Percentiles rank a stretch among this genome's conserved stretches.
These are phyloP conservation scores for Jacana jacana DNA, from an alignment of 2,113 vertebrate species.

Conservation along the genomic window DNA sequence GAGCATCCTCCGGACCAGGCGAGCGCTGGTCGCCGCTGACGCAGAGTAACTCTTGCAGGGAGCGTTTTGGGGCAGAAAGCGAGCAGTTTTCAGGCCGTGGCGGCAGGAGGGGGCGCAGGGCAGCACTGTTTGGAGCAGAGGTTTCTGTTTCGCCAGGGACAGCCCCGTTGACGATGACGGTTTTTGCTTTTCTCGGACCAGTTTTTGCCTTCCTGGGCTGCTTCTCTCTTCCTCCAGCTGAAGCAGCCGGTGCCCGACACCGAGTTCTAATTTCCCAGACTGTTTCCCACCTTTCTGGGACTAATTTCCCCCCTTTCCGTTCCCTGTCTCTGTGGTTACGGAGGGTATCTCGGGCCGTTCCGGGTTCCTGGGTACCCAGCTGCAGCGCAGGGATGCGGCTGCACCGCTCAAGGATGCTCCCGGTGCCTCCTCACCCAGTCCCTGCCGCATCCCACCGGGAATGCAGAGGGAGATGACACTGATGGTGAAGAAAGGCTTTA, in stretches of 20 bases:
- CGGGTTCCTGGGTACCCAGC: neutral
- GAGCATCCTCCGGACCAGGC: too few species aligned
- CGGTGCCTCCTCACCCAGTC: too few species aligned
- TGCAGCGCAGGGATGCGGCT: fast-evolving
- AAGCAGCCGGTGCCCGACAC: neutral
- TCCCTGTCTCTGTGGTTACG: neutral
- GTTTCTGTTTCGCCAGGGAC: neutral
- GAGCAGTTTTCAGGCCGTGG: neutral
- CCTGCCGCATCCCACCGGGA: too few species aligned
- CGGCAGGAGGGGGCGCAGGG: neutral
- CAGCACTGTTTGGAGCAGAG: neutral
- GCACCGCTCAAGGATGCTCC: neutral
- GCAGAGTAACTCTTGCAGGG: neutral
- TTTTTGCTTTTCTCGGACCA: neutral
- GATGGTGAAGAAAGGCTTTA: neutral
- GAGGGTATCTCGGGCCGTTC: too few species aligned
- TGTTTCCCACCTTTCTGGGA: neutral
- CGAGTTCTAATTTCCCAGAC: neutral
- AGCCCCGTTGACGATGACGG: neutral
- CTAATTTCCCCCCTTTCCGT: neutral
- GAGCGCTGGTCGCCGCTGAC: fast-evolving
- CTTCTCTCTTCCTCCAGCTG: neutral
- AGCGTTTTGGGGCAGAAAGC: neutral
- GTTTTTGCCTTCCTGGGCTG: neutral
- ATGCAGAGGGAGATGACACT: neutral